Evolutionary conservation across 2,797 vertebrate species (phyloP), one percentile per base, ranked within the genome.

Genomic region (Myiotriccus ornatus): DNA sequence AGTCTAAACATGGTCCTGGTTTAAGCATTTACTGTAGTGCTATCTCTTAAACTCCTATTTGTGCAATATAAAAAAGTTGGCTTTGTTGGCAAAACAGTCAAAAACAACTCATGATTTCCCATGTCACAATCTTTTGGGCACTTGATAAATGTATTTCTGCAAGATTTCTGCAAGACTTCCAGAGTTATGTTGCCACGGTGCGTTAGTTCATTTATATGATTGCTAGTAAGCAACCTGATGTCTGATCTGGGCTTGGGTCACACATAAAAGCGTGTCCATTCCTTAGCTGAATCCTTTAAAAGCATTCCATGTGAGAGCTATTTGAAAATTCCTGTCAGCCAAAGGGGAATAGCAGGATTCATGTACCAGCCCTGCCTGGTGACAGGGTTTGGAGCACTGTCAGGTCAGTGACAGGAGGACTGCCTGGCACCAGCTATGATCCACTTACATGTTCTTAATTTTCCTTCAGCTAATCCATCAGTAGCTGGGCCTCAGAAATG

Each of bases 281-380:
- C 53, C 52, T 81, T 49, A 82, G 84, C 39, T 82, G 92, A 95
- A 94, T 90, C 87, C 73, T 35, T 93, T 95, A 93, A 95, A 96
- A 94, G 84, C 93, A 83, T 93, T 93, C 89, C 88, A 55, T 41
- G 50, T 34, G 62, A 0, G 0, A 94, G 44, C 49, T 86, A 73
- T 30, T 43, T 4, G 32, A 68, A 70, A 67, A 77, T 50, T 64
- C 16, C 92, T 90, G 47, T 91, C 87, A 92, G 87, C 87, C 87
- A 91, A 82, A 93, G 44, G n/a, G 75, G 39, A 91, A n/a, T 2
- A 8, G 37, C 75, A 78, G 62, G 70, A 92, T 83, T 89, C 13
- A 14, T 44, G 47, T 82, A 79, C 52, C 14, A 62, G 84, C 55
- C 34, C 13, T 78, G 65, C 63, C 84, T 0, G 0, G 73, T 41